Evolutionary conservation across 1,140 invertebrate species (phyloP).

Genomic region (Lamellibrachia luymesi): DNA sequence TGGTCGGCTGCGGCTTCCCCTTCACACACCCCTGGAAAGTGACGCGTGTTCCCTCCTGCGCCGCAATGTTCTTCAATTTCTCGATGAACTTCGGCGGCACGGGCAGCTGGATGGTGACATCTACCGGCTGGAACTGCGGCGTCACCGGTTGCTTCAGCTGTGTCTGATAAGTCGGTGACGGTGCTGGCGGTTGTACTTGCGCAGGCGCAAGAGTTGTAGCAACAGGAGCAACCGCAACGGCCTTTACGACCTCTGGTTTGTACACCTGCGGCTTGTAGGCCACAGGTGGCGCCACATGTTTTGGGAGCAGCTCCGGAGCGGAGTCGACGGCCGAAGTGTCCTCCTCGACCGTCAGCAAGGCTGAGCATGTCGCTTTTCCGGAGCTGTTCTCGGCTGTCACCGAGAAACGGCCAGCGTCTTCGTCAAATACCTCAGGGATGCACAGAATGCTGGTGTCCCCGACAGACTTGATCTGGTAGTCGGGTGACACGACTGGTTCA

Average conservation of each 20-base stretch:
- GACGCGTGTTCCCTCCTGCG: conserved; percentile 29
- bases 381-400: conserved; percentile 57
- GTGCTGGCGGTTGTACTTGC: conserved; percentile 7
- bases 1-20: conserved; percentile 50
- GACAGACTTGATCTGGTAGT: conserved; percentile 71
- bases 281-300: not conserved
- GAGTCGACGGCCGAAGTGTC: conserved; percentile 9
- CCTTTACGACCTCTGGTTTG: not conserved
- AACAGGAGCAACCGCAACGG: not conserved
- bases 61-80: conserved; percentile 26
- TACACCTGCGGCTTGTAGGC: conserved; percentile 1
- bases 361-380: conserved; percentile 60
- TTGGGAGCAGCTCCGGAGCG: not conserved
- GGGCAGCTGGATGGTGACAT: conserved; percentile 51
- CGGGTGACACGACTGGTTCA: conserved; percentile 67
- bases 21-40: conserved; percentile 26
- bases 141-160: conserved; percentile 16
- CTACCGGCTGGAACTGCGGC: conserved; percentile 44
- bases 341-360: conserved; percentile 59
- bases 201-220: not conserved
- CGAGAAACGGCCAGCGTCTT: conserved; percentile 54
- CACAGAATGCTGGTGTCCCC: conserved; percentile 69
- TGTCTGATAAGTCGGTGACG: conserved; percentile 12
- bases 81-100: conserved; percentile 34
- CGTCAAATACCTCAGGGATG: conserved; percentile 53